Percentiles rank a stretch among this genome's conserved stretches.
These are phyloP conservation scores for Epirrhoe alternata DNA, from an alignment of 2,888 invertebrate genomes.

Conservation along the genomic window DNA sequence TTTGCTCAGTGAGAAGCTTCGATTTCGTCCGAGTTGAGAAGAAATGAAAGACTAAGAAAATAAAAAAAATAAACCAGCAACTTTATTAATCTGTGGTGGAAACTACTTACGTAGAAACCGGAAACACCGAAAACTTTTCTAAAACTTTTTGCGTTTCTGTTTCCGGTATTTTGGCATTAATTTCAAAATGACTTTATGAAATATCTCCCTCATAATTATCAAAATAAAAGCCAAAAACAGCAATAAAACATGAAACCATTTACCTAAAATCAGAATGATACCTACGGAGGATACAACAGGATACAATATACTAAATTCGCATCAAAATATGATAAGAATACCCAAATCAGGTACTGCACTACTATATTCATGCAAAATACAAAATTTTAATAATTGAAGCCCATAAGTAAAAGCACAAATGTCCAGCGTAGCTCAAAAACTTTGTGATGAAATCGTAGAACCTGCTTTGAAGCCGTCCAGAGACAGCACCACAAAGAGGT, in stretches of 20 bases:
- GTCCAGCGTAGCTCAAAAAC: constrained; percentile 63
- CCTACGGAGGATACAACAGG: constrained; percentile 22
- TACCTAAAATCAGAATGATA: constrained; percentile 12
- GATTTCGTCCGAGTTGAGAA: no score
- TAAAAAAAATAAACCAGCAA: no score
- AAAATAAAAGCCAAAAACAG: background rate
- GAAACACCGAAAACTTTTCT: no score
- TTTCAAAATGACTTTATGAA: constrained; percentile 12
- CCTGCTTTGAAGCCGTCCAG: constrained; percentile 49
- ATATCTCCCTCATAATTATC: background rate
- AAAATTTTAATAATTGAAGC: no score
- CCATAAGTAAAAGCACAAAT: constrained; percentile 43
- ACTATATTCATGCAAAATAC: no score
- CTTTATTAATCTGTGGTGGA: no score
- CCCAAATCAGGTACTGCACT: constrained; percentile 12
- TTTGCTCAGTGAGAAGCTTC: no score
- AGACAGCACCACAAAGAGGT: constrained; percentile 28
- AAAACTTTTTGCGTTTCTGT: background rate
- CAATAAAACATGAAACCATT: constrained; percentile 8
- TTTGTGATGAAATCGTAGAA: constrained; percentile 65
- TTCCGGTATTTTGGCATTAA: constrained; percentile 6
- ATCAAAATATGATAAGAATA: constrained; percentile 24
- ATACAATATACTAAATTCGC: constrained; percentile 10
- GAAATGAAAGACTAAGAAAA: no score
- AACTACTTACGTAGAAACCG: no score